Base-by-base conservation (phyloP, 2,888 invertebrate species). In the Anaspis maculata region DNA sequence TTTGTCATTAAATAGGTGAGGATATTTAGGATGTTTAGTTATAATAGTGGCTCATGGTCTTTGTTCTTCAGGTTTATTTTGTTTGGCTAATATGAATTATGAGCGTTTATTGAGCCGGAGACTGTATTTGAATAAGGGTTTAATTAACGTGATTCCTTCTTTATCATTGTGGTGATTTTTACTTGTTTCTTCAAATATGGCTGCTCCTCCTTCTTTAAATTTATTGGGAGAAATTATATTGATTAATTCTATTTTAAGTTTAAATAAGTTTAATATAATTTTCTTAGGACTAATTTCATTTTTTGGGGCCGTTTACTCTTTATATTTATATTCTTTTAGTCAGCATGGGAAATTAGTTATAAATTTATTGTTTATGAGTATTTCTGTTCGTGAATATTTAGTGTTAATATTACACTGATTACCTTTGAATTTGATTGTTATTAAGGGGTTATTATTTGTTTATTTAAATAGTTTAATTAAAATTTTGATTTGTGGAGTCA, bases 401-500 rank as follows among this genome's bases (percentile, higher is more conserved):
- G 58, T 75, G 51, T 68, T 77, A 64, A 51, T 76, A 49, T 65
- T 77, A 54, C 76, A 77, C 72, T 76, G 73, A 62, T 56, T 77
- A 43, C 74, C 74, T 49, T 70, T 77, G 67, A 77, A 76, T 74
- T 56, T 77, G 49, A 57, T n/a, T n/a, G n/a, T n/a, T n/a, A n/a
- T n/a, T n/a, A n/a, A n/a, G n/a, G n/a, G n/a, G n/a, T n/a, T n/a
- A 58, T 62, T 71, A 59, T 73, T 67, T 56, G 61, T 73, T 63
- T 68, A 68, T 66, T 74, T 75, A 72, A 72, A 69, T 77, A 77
- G 72, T 78, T 78, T 75, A 76, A 67, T 27, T 16, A 75, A 76
- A 77, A 77, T 73, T 65, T 72, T 75, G 72, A 74, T 74, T 77
- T 78, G 76, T 78, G 76, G 70, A 52, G 37, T 74, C 71, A 74